Conservation (phyloP, 2,113 vertebrate species). For the Myrmecobius fasciatus region DNA sequence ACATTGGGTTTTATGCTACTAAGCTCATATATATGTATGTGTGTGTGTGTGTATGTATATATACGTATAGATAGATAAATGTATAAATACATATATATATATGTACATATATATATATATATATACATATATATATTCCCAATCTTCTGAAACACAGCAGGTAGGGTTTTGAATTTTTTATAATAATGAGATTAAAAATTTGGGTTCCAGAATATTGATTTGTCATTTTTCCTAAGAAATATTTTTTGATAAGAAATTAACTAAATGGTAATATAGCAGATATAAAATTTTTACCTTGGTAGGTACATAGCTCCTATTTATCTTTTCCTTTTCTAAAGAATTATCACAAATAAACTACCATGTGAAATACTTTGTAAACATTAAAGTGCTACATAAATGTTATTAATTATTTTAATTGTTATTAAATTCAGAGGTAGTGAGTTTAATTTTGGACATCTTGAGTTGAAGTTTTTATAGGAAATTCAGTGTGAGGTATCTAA, state of each 20-base stretch:
- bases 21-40: too few species aligned
- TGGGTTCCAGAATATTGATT: not conserved
- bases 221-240: not conserved
- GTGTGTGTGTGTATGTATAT: too few species aligned
- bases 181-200: slow-evolving; percentile 22
- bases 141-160: not conserved
- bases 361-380: not conserved
- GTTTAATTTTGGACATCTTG: not conserved
- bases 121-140: not conserved
- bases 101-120: not conserved
- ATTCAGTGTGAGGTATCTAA: not conserved
- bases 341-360: not conserved
- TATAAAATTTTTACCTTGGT: too few species aligned
- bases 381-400: not conserved
- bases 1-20: not conserved
- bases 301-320: not conserved
- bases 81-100: too few species aligned
- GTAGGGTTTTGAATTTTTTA: not conserved
- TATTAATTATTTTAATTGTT: not conserved
- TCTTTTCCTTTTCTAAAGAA: not conserved
- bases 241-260: too few species aligned
- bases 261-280: too few species aligned
- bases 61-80: too few species aligned
- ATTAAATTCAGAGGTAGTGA: not conserved
- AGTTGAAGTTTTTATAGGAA: not conserved